Base-by-base conservation (phyloP, 2,113 vertebrate species). In the Melanotaenia duboulayi region DNA sequence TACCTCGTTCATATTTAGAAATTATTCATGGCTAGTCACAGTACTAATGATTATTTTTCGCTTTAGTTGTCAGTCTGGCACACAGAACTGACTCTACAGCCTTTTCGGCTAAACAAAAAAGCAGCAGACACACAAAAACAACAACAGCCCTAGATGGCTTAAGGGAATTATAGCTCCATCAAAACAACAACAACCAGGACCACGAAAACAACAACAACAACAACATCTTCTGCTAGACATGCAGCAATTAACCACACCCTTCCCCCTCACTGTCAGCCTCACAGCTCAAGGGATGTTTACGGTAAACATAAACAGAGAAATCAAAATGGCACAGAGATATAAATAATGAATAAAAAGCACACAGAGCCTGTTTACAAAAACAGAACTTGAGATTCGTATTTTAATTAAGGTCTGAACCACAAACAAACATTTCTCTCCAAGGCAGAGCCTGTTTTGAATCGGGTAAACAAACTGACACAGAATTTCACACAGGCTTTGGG, bases 271-370 rank as follows among this genome's bases (percentile, higher is more conserved):
- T 75, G 79, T 82, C 84, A 80, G 78, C 89, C 85, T 83, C 83
- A 44, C 81, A 74, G 79, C 90, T 90, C 86, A 67, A 37, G 86
- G 81, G 87, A 78, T 93, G 91, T 93, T 92, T 94, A 93, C 89
- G 87, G 91, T 93, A 91, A 94, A 93, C 93, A 93, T 87, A 92
- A 94, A 94, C 93, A 91, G 85, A 93, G 91, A 87, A 86, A 93
- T 94, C 92, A 91, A 92, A 94, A 92, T 91, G 82, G 88, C 91
- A 92, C 75, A 88, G 90, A 90, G 84, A 90, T 86, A 92, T 94
- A 94, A 94, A 94, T 93, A 94, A 93, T 92, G 87, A 90, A 92
- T 90, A 87, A 80, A 87, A 89, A 87, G 81, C 86, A 87, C 69
- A 89, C 90, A 89, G 89, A 82, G 88, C 85, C 74, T 91, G 92